Evolutionary conservation across 2,797 vertebrate genomes (phyloP), one percentile per base, ranked within the genome.

Genomic region (Selene dorsalis): DNA sequence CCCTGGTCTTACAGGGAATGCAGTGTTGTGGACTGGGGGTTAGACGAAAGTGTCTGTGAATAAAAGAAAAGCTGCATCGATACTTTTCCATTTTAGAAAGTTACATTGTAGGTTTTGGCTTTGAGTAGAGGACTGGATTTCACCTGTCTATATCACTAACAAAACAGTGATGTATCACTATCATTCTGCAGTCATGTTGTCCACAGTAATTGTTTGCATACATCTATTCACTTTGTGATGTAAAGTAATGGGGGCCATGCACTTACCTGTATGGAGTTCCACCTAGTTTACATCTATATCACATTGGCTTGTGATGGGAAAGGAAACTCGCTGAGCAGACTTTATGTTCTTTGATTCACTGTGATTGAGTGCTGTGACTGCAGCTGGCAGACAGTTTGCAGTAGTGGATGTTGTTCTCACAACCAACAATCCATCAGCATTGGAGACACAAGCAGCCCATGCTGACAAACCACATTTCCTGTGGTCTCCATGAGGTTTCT

Each of bases 341-440:
- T 18, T n/a, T 17, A 5, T 9, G 16, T 52, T 61, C 24, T 67
- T 30, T 69, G 30, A 69, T 24, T n/a, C n/a, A 47, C 17, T 58
- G 17, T 28, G 65, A 55, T 39, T 8, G 30, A 45, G 32, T 48
- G 18, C 4, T 48, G 43, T 74, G 59, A 69, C 58, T 45, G 43
- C 17, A 70, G 14, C 45, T n/a, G 45, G 2, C 17, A 35, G 28
- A 17, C 11, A 9, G 43, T 68, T 32, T 74, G n/a, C 32, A 30
- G 22, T 58, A 38, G 13, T 48, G 45, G 35, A 65, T 74, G 53
- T 74, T 38, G 8, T 32, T 32, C 56, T 58, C 22, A 58, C 55
- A 35, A 57, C 30, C 52, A 64, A 26, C 41, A 32, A 64, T 26
- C 61, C n/a, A 57, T 57, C 45, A 64, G 39, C n/a, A 73, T 14